Evolutionary conservation across 2,113 vertebrate genomes (phyloP).

Genomic region (Thamnophis sirtalis): DNA sequence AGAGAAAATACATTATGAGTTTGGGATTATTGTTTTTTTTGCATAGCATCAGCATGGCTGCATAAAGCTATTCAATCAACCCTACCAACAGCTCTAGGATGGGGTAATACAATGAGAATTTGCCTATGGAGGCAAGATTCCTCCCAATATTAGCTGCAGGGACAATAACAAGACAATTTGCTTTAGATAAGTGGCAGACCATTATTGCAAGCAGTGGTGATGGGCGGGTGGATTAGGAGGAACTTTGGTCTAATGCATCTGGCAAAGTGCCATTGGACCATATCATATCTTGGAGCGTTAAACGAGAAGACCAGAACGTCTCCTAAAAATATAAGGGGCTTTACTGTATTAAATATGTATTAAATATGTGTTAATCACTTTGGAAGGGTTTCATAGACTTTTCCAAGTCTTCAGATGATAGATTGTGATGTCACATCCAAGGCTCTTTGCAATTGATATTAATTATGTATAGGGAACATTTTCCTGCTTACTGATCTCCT

Average conservation of each 20-base stretch:
- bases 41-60: not conserved
- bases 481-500: not conserved
- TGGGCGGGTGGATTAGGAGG: not conserved
- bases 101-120: not conserved
- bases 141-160: not conserved
- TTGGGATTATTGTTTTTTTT: not conserved
- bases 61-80: not conserved
- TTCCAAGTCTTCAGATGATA: not conserved
- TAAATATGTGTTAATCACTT: not conserved
- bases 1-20: not conserved
- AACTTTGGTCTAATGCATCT: not conserved
- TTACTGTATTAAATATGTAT: not conserved
- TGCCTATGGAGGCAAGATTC: not conserved
- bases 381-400: not conserved
- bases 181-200: not conserved
- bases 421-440: not conserved
- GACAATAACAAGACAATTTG: not conserved
- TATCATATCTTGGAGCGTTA: not conserved
- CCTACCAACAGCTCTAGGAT: not conserved
- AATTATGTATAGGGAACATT: not conserved
- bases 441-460: slow-evolving; percentile 10
- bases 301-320: not conserved
- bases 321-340: not conserved
- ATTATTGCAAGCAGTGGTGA: not conserved
- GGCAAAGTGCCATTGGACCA: not conserved